Evolutionary conservation across 1,140 invertebrate genomes (phyloP).

Genomic region (Lanistes nyassanus): DNA sequence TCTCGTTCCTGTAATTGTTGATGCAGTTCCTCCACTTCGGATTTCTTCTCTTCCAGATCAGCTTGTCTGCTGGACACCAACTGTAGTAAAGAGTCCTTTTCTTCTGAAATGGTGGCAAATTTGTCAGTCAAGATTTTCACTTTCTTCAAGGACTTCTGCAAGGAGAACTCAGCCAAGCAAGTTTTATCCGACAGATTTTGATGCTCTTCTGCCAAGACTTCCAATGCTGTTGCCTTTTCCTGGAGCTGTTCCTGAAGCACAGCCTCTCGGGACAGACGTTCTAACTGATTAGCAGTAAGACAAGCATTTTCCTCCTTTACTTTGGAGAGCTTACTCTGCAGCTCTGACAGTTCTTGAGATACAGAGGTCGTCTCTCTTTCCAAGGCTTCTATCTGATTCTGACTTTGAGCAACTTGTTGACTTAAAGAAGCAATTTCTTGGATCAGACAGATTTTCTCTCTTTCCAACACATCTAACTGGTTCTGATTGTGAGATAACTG

Average conservation of each 20-base stretch:
- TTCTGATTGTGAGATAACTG: conserved; percentile 1
- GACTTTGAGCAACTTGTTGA: not conserved
- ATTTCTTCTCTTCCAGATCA: too few relatives aligned
- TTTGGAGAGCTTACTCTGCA: not conserved
- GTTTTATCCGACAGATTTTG: not conserved
- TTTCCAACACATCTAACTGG: not conserved
- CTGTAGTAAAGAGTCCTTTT: too few relatives aligned
- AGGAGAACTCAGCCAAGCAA: not conserved
- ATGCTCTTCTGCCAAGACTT: not conserved
- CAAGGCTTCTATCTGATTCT: not conserved
- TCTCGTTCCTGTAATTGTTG: too few relatives aligned
- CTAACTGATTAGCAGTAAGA: conserved; percentile 6
- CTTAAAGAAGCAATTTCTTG: not conserved
- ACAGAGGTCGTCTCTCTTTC: conserved; percentile 14
- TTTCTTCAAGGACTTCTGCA: not conserved
- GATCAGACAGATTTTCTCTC: not conserved
- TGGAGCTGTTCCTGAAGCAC: not conserved
- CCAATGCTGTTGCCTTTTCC: not conserved
- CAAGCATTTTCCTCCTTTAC: not conserved
- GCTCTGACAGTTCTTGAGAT: conserved; percentile 10
- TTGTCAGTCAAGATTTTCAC: not conserved
- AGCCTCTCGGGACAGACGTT: not conserved
- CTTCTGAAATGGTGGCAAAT: too few relatives aligned
- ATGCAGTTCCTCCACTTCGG: too few relatives aligned
- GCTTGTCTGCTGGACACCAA: too few relatives aligned